Percentiles rank a stretch among this genome's conserved stretches.
Conservation (phyloP, 2,888 invertebrate species). For the Coelinius sp. region DNA sequence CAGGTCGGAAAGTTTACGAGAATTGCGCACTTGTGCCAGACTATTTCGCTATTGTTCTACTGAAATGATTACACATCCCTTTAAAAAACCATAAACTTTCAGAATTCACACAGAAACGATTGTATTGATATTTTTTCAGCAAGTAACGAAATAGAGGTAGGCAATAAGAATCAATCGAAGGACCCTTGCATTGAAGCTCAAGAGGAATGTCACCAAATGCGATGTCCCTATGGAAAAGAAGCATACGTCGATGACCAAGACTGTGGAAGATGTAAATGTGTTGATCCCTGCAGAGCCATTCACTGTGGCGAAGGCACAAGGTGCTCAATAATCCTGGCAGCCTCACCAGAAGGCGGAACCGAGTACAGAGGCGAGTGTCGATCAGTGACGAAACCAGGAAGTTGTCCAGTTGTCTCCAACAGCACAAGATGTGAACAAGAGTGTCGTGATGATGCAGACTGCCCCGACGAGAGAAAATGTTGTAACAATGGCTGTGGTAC, state of each 20-base stretch:
- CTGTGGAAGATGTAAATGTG: slow-evolving; percentile 82
- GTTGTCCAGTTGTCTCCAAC: slow-evolving; percentile 75
- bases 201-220: slow-evolving; percentile 76
- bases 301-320: slow-evolving; percentile 77
- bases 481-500: slow-evolving; percentile 85
- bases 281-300: slow-evolving; percentile 80
- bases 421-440: slow-evolving; percentile 77
- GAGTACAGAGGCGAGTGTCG: slow-evolving; percentile 78
- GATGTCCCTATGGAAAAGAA: slow-evolving; percentile 82
- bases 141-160: slow-evolving; percentile 69
- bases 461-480: slow-evolving; percentile 84
- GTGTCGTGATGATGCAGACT: slow-evolving; percentile 87
- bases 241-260: slow-evolving; percentile 75
- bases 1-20: no score
- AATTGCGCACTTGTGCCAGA: no score
- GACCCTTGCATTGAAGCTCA: slow-evolving; percentile 74
- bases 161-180: slow-evolving; percentile 60
- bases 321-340: slow-evolving; percentile 76
- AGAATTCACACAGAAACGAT: no score
- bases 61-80: not conserved
- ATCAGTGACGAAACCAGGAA: slow-evolving; percentile 79
- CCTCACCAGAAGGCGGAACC: slow-evolving; percentile 64
- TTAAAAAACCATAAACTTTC: not conserved
- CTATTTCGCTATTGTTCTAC: not conserved
- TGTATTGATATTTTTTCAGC: slow-evolving; percentile 49